Evolutionary conservation across 1,140 invertebrate species (phyloP), one percentile per base, ranked within the genome.

Genomic region (Drosophila mayri): DNA sequence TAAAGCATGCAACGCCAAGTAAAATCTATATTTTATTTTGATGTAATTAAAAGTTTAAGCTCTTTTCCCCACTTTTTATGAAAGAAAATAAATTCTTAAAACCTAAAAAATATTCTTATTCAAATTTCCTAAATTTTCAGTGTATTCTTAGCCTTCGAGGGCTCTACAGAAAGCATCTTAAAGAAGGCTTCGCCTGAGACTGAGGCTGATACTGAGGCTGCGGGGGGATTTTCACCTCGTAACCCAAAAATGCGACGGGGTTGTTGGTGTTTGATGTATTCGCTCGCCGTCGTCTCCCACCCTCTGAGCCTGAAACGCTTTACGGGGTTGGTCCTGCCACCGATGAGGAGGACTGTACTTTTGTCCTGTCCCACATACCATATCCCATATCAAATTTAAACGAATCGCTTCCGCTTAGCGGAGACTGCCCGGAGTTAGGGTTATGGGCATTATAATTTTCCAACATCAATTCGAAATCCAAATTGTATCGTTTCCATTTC

Each of bases 371-470:
- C 47, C 61, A 59, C 43, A 77, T 72, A 52, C 66, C 76, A 82
- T 83, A 81, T 88, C 80, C 83, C 85, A 90, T 90, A 85, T 90
- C 85, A 90, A 90, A 90, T 90, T 90, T 81, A 79, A 90, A 90
- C 83, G 85, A 90, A 85, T 90, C 78, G 81, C 64, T 80, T 78
- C 70, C 76, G 64, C 65, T 70, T 60, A 38, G 37, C 57, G 44
- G 85, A 84, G 80, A 84, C 80, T 84, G 47, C 80, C 70, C 68
- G 76, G 68, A 85, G 79, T 79, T 87, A 81, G 85, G 85, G 85
- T 90, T 90, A 81, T 50, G 71, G 67, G 60, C 55, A 65, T 81
- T 81, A 78, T 86, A 86, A 86, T 76, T 83, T 83, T 70, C 65
- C 73, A 64, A 75, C 52, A 64, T 66, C 65, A 78, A 71, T 81